These are phyloP conservation scores for Corythoichthys intestinalis DNA, from an alignment of 2,113 vertebrate species.

Conservation along the genomic window DNA sequence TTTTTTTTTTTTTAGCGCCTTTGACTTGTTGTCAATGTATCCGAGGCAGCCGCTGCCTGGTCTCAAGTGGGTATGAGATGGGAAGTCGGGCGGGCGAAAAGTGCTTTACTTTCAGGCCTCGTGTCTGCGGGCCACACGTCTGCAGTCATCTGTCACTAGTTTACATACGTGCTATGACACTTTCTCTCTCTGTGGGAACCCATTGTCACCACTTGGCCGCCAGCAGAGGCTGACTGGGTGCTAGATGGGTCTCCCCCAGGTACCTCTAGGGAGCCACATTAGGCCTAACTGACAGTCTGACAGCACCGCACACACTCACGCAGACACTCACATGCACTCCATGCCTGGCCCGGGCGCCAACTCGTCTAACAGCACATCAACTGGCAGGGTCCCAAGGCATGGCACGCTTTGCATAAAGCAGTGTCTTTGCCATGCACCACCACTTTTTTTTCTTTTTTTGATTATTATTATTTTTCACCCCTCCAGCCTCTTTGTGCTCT, in stretches of 20 bases:
- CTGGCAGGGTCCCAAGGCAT: conserved; percentile 65
- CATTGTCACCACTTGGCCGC: conserved; percentile 73
- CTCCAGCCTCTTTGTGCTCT: conserved; percentile 63
- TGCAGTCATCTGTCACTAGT: conserved; percentile 79
- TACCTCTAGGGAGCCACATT: conserved; percentile 75
- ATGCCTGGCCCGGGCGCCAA: conserved; percentile 36
- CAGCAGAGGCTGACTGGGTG: conserved; percentile 72
- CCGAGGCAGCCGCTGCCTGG: conserved; percentile 45
- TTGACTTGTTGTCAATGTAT: conserved; percentile 67
- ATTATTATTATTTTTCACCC: conserved; percentile 68
- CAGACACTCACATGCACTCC: conserved; percentile 14
- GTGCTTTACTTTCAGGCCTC: conserved; percentile 64
- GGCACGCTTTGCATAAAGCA: conserved; percentile 69
- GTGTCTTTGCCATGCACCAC: conserved; percentile 70
- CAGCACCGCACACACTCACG: conserved; percentile 47
- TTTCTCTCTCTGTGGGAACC: conserved; percentile 71
- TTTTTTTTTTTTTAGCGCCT: conserved; percentile 52
- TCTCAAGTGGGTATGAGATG: conserved; percentile 53
- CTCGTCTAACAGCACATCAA: conserved; percentile 53
- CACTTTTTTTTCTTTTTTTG: conserved; percentile 50
- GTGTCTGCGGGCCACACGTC: conserved; percentile 72
- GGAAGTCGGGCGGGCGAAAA: conserved; percentile 49
- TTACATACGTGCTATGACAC: conserved; percentile 77
- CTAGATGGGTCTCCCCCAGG: conserved; percentile 73
- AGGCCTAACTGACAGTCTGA: conserved; percentile 76